Conservation (phyloP, 2,113 vertebrate genomes). For the Haemorhous mexicanus region DNA sequence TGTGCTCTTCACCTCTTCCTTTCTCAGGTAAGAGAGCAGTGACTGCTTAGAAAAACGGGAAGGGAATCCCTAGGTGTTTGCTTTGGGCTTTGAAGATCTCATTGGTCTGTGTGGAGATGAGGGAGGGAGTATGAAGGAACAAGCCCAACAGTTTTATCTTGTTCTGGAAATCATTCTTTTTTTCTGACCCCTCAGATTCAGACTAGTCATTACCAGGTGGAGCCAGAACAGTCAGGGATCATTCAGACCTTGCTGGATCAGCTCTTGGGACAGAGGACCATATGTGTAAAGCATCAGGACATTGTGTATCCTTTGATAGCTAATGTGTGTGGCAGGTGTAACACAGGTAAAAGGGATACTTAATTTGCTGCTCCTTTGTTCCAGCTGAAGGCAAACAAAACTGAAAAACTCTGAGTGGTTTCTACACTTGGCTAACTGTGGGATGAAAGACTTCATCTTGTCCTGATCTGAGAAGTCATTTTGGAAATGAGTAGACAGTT, state of each 20-base stretch:
- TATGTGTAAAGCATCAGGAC: background rate
- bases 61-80: background rate
- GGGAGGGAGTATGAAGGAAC: background rate
- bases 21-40: slow-evolving; percentile 76
- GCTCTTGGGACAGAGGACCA: background rate
- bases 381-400: background rate
- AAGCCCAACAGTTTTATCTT: background rate
- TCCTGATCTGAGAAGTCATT: background rate
- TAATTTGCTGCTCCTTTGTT: background rate
- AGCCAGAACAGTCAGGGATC: slow-evolving; percentile 9
- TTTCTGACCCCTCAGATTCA: slow-evolving; percentile 58
- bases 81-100: background rate
- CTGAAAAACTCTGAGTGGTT: background rate
- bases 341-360: background rate
- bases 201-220: slow-evolving; percentile 35
- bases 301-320: slow-evolving; percentile 74
- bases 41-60: background rate
- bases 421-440: background rate
- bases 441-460: background rate
- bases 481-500: background rate
- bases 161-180: background rate
- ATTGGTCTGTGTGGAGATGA: background rate
- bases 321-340: background rate
- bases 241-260: slow-evolving; percentile 61
- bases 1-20: slow-evolving; percentile 79